Evolutionary conservation across 2,113 vertebrate species (phyloP).

Genomic region (Eubucco bourcierii): DNA sequence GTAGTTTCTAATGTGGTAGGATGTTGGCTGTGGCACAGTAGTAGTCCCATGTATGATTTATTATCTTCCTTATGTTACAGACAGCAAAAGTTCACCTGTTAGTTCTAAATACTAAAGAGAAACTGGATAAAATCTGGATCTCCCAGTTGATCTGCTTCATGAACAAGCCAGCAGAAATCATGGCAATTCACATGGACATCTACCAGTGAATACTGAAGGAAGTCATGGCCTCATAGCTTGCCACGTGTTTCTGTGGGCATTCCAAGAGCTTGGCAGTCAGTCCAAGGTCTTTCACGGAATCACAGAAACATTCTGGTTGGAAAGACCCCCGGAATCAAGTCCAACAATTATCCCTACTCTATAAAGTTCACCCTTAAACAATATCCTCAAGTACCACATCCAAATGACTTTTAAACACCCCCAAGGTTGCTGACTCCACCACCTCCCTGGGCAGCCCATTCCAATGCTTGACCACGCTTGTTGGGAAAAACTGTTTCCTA

Average conservation of each 20-base stretch:
- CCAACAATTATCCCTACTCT: too few relatives aligned
- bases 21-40: not conserved
- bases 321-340: too few relatives aligned
- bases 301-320: too few relatives aligned
- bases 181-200: not conserved
- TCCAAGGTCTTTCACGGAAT: rapidly evolving
- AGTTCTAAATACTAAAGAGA: not conserved
- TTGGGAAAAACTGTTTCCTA: too few relatives aligned
- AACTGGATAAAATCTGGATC: not conserved
- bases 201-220: rapidly evolving
- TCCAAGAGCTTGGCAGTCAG: not conserved
- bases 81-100: not conserved
- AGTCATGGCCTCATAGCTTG: rapidly evolving
- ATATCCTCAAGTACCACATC: too few relatives aligned
- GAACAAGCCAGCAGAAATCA: not conserved
- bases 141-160: not conserved
- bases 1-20: not conserved
- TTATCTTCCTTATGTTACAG: rapidly evolving
- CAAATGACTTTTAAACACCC: too few relatives aligned
- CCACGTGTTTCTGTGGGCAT: rapidly evolving
- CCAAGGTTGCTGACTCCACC: too few relatives aligned
- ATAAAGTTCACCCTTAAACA: too few relatives aligned
- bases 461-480: too few relatives aligned
- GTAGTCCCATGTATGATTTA: not conserved
- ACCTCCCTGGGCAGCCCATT: too few relatives aligned